These are phyloP conservation scores for Rhipidura dahli DNA, from an alignment of 2,113 vertebrate genomes.

Conservation along the genomic window DNA sequence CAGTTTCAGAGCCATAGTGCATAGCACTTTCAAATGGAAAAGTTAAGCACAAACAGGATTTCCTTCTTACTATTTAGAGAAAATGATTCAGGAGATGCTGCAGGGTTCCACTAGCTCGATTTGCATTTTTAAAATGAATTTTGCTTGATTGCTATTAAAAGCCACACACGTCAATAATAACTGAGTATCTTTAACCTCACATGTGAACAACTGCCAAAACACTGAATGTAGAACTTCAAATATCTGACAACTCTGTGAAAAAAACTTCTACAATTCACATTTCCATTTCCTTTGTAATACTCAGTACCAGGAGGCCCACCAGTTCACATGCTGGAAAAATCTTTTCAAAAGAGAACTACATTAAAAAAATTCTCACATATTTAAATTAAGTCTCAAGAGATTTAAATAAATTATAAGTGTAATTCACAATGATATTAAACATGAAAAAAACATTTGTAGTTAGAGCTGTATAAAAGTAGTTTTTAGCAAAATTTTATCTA, in stretches of 20 bases:
- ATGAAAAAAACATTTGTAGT: neutral
- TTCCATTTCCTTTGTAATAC: neutral
- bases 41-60: neutral
- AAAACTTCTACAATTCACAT: neutral
- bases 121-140: neutral
- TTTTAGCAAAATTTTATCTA: neutral
- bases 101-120: neutral
- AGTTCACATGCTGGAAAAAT: neutral
- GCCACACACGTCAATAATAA: neutral
- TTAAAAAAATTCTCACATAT: accelerated
- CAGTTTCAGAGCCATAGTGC: neutral
- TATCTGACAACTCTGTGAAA: neutral
- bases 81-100: neutral
- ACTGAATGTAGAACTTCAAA: neutral
- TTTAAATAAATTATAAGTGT: neutral
- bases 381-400: neutral
- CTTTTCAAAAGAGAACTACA: neutral
- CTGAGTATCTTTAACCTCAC: neutral
- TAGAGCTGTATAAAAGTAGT: neutral
- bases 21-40: neutral
- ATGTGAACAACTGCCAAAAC: neutral
- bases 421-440: neutral
- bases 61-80: neutral
- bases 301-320: neutral
- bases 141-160: neutral